A percentile compares a stretch with the other conserved stretches of the same genome.
phyloP scores from a whole-genome alignment of 2,888 invertebrate genomes.

The Mythimna vitellina region DNA sequence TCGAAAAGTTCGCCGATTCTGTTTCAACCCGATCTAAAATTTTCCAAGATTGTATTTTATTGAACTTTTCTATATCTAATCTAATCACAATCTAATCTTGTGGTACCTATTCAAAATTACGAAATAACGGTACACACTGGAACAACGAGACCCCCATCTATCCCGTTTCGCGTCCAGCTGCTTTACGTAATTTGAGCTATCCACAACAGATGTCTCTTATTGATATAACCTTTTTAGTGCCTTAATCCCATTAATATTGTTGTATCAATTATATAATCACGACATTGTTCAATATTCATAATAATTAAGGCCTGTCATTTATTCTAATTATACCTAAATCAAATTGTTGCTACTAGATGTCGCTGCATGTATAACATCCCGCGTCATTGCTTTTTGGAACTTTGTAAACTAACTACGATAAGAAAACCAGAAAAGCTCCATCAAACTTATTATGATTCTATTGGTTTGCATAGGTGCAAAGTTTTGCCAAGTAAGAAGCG shows the following conservation, averaged over 20 bases:
- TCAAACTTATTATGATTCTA: neutral
- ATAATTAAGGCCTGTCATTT: neutral
- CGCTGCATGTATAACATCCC: conserved; percentile 23
- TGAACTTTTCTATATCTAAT: neutral
- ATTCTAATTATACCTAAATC: conserved; percentile 1
- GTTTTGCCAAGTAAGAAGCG: neutral
- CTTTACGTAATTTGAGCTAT: conserved; percentile 23
- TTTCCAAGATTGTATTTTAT: neutral
- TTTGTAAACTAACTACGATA: neutral
- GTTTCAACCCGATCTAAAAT: neutral
- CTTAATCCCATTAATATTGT: neutral
- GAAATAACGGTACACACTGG: conserved; percentile 7
- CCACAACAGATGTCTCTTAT: conserved; percentile 54
- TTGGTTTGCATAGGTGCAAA: conserved; percentile 3
- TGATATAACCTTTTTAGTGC: neutral
- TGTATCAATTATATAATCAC: neutral
- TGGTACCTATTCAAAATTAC: conserved; percentile 11
- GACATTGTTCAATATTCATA: neutral
- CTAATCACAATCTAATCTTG: neutral
- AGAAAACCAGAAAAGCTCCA: neutral
- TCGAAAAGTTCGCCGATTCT: conserved; percentile 12
- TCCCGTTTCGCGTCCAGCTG: conserved; percentile 9
- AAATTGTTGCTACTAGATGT: conserved; percentile 43
- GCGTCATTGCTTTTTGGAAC: neutral
- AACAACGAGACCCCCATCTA: conserved; percentile 1